Conservation (phyloP, 2,888 invertebrate species). For the Kuschelorhynchus macadamiae region DNA sequence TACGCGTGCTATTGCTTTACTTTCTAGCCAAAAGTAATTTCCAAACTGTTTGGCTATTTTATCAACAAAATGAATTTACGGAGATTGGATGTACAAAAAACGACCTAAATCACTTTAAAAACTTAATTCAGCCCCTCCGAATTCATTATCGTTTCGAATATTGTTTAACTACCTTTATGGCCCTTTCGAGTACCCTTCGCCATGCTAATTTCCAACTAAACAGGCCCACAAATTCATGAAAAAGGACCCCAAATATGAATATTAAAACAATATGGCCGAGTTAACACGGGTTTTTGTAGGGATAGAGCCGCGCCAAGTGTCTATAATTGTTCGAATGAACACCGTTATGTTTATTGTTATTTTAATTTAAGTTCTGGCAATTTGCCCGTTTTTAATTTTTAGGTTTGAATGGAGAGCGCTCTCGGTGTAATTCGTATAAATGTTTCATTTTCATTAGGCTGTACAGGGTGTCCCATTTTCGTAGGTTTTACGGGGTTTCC, state of each 20-base stretch:
- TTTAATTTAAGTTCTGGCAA: slow-evolving; percentile 3
- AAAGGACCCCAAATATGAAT: slow-evolving; percentile 39
- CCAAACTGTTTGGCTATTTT: no score
- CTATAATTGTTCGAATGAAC: slow-evolving; percentile 17
- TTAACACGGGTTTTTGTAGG: slow-evolving; percentile 22
- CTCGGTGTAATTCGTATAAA: no score
- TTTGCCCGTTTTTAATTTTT: slow-evolving; percentile 12
- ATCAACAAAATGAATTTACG: no score
- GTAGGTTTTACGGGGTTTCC: no score
- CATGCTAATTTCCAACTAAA: slow-evolving; percentile 36
- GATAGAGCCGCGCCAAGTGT: slow-evolving; percentile 6
- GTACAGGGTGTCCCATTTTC: no score
- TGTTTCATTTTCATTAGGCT: no score
- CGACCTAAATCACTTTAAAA: slow-evolving; percentile 15
- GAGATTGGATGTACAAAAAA: neutral
- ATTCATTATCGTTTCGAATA: slow-evolving; percentile 30
- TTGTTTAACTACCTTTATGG: slow-evolving; percentile 39
- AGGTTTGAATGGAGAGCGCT: neutral
- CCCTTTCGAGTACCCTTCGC: slow-evolving; percentile 26
- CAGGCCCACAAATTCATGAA: slow-evolving; percentile 37
- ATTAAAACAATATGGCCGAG: slow-evolving; percentile 37
- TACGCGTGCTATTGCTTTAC: no score
- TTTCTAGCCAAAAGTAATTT: no score
- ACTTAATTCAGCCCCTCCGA: slow-evolving; percentile 13
- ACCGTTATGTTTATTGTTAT: slow-evolving; percentile 22